Percentiles rank a stretch among this genome's conserved stretches.
phyloP scores from a whole-genome alignment of 2,888 invertebrate species.

The Aporophyla lueneburgensis region DNA sequence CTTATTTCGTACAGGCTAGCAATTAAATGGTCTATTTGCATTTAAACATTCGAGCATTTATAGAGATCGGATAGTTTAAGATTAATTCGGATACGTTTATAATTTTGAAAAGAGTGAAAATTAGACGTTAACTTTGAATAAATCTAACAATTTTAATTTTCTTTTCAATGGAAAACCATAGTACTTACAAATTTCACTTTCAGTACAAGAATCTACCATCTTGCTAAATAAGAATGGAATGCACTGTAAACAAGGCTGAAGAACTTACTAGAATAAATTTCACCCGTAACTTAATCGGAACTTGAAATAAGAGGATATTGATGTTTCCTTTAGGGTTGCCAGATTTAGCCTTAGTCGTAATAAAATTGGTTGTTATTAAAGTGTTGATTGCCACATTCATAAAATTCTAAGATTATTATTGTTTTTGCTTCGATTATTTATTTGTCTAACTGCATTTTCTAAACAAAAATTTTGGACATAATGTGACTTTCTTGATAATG shows the following conservation, averaged over 20 bases:
- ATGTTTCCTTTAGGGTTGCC: constrained; percentile 49
- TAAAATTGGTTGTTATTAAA: not conserved
- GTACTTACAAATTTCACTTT: not conserved
- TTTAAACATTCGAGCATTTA: too few species aligned
- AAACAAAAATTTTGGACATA: not conserved
- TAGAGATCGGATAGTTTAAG: too few species aligned
- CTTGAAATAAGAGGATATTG: constrained; percentile 67
- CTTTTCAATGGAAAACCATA: too few species aligned
- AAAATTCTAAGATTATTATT: not conserved
- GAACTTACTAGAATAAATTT: constrained; percentile 67
- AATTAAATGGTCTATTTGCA: too few species aligned
- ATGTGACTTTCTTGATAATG: not conserved
- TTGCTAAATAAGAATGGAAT: constrained; percentile 34
- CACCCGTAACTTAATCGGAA: constrained; percentile 68
- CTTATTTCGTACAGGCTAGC: too few species aligned
- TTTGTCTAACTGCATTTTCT: not conserved
- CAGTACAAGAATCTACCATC: not conserved
- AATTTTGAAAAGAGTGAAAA: too few species aligned
- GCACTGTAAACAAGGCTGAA: constrained; percentile 55
- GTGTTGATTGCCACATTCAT: not conserved
- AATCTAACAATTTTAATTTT: too few species aligned
- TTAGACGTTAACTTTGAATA: too few species aligned
- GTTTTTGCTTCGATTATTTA: not conserved
- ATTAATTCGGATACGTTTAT: too few species aligned
- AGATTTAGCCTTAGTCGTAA: not conserved